Percentiles rank a stretch among this genome's conserved stretches.
phyloP scores from a whole-genome alignment of 2,888 invertebrate genomes.

The Gibbula magus region DNA sequence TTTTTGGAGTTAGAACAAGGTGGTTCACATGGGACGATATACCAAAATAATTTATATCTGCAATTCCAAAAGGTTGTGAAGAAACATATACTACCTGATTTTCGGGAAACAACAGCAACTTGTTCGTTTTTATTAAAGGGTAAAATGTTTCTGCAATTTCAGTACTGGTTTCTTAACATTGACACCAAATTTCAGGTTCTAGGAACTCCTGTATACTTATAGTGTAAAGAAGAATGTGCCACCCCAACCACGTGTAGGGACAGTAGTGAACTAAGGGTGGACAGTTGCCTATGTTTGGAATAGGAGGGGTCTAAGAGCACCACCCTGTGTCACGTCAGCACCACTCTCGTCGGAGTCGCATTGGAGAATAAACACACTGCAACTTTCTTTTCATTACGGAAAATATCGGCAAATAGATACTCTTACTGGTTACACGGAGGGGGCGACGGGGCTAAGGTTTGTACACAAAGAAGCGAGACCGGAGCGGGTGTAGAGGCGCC shows the following conservation, averaged over 20 bases:
- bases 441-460: constrained; percentile 10
- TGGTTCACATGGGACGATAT: no score
- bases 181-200: no score
- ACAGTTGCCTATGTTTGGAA: constrained; percentile 12
- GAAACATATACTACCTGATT: no score
- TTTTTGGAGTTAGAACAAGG: no score
- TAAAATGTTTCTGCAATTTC: no score
- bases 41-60: no score
- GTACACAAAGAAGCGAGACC: constrained; percentile 4
- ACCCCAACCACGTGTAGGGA: not conserved
- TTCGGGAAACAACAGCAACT: no score
- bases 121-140: no score
- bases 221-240: no score
- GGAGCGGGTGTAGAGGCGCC: not conserved
- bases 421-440: constrained; percentile 13
- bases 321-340: not conserved
- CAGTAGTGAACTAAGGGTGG: constrained; percentile 7
- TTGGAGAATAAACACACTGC: constrained; percentile 12
- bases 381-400: constrained; percentile 24
- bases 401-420: constrained; percentile 30
- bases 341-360: not conserved
- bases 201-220: no score
- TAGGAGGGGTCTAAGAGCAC: not conserved
- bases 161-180: no score
- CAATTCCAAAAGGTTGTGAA: no score